Base-by-base conservation (phyloP, 2,797 vertebrate genomes). In the Gymnopithys bicolor region DNA sequence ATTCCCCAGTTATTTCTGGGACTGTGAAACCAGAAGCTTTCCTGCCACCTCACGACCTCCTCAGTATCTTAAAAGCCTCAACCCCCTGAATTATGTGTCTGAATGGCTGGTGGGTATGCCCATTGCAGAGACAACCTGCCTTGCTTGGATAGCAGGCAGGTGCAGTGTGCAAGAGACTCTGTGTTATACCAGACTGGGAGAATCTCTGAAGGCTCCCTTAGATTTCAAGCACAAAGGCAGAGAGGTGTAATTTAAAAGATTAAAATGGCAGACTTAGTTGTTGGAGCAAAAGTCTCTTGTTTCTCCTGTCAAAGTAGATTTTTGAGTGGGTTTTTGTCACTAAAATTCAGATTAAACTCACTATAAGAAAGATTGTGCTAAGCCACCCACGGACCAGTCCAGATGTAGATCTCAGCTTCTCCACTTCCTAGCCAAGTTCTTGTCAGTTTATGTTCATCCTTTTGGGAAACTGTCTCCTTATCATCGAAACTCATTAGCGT, bases 231-330 rank as follows among this genome's bases (percentile, higher is more conserved):
- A 43, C 13, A 16, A 25, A 24, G 25, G 17, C 32, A 81, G 11
- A 13, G 39, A 80, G 46, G 25, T 89, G 32, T 35, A 30, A 74
- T 82, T 73, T 74, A 45, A 63, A 88, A 76, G 43, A 81, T 15
- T n/a, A 78, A 58, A 92, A 63, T 56, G 24, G 6, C 32, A 73
- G n/a, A 27, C 32, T 73, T 83, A 56, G 24, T 46, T 93, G 68
- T 43, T 84, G 53, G 48, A 85, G 81, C n/a, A 88, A 84, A 88
- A 21, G 3, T 8, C 30, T 70, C 28, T 32, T 12, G 8, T 79
- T 90, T 94, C 33, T 84, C 27, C 27, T 79, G 43, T 19, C 77
- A 84, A 76, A 90, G 45, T 70, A 90, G 35, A 49, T 67, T 93
- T 75, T 73, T 49, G 19, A 93, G 58, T 53, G 28, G 35, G 35